Evolutionary conservation across 2,797 vertebrate genomes (phyloP).

Genomic region (Euphonia xanthogaster): DNA sequence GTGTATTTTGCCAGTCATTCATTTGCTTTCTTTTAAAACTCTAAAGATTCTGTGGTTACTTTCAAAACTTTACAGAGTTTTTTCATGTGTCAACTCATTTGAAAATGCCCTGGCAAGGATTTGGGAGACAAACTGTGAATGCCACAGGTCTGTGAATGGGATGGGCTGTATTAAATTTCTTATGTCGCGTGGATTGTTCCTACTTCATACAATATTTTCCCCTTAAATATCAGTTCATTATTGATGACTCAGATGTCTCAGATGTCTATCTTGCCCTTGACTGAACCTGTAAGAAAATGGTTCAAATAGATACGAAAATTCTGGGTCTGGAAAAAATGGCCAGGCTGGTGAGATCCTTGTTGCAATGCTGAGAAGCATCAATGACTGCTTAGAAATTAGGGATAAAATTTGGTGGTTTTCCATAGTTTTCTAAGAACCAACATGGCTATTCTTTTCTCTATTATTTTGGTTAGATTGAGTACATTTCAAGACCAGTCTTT

Average conservation of each 20-base stretch:
- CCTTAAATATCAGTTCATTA: neutral
- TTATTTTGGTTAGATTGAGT: neutral
- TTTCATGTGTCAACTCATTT: neutral
- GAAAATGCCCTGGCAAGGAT: neutral
- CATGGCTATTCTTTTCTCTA: neutral
- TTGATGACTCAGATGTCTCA: neutral
- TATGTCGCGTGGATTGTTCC: neutral
- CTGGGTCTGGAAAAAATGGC: neutral
- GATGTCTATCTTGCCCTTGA: neutral
- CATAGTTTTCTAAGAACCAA: neutral
- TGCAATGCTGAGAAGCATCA: neutral
- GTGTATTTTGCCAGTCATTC: neutral
- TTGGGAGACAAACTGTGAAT: neutral
- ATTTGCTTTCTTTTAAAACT: neutral
- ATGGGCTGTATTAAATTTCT: neutral
- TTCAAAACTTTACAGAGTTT: neutral
- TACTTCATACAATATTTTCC: neutral
- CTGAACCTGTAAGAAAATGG: neutral
- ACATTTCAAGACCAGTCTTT: neutral
- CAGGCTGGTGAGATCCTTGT: neutral
- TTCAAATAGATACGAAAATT: neutral
- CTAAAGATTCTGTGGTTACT: neutral
- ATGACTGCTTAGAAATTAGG: neutral
- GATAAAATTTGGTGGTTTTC: neutral
- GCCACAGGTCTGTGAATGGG: neutral